These are phyloP conservation scores for human DNA, from an alignment of 2,113 vertebrate species.

Conservation along the genomic window DNA sequence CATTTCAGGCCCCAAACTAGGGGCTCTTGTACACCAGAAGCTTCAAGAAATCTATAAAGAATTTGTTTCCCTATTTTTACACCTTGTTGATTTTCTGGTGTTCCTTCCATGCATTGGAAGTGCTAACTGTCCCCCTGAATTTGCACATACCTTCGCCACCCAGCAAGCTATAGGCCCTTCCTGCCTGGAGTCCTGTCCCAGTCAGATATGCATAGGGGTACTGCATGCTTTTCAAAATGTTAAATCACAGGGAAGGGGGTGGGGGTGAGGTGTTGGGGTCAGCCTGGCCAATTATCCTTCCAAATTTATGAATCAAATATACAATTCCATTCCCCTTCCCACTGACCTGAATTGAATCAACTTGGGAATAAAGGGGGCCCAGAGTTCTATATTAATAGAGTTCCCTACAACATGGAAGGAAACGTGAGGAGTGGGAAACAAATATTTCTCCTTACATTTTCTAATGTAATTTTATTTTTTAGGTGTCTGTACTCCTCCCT, in stretches of 20 bases:
- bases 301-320: not conserved
- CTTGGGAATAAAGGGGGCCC: rapidly evolving
- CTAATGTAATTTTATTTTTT: not conserved
- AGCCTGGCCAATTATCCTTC: not conserved
- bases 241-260: not conserved
- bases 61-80: not conserved
- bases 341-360: not conserved
- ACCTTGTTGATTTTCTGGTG: not conserved
- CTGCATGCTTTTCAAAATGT: not conserved
- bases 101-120: not conserved
- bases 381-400: not conserved
- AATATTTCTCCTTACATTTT: not conserved
- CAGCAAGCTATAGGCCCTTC: not conserved
- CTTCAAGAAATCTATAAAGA: not conserved
- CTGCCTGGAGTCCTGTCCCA: not conserved
- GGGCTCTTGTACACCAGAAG: not conserved
- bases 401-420: not conserved
- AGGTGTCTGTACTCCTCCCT: not conserved
- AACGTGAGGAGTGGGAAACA: not conserved
- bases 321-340: not conserved
- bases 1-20: not conserved
- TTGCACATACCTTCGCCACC: not conserved
- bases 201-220: not conserved
- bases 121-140: not conserved
- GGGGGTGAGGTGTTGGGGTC: not conserved